Percentiles rank a stretch among this genome's conserved stretches.
These are phyloP conservation scores for Leucophenga maculata DNA, from an alignment of 2,888 invertebrate genomes.

Conservation along the genomic window DNA sequence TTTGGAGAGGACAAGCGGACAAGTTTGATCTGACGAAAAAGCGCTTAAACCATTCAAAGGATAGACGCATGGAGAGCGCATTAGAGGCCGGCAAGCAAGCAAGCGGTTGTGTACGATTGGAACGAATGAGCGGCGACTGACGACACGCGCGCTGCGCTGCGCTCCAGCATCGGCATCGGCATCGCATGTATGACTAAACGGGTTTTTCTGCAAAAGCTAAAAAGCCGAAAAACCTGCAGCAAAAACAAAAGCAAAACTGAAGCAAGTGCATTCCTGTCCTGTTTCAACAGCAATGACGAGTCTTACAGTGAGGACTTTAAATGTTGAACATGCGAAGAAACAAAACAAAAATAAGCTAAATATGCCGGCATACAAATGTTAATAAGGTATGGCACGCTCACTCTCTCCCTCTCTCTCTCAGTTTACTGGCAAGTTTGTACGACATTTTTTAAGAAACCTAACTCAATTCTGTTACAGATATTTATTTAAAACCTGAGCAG, in stretches of 20 bases:
- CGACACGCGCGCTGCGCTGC: neutral
- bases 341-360: no score
- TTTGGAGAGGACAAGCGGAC: no score
- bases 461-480: no score
- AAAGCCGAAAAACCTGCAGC: slow-evolving; percentile 31
- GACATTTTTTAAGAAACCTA: no score
- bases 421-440: no score
- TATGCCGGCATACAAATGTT: no score
- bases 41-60: neutral
- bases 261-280: slow-evolving; percentile 28
- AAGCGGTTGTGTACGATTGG: neutral
- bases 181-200: slow-evolving; percentile 23
- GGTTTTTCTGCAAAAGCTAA: slow-evolving; percentile 11
- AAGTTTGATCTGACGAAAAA: neutral
- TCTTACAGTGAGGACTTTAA: no score
- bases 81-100: neutral
- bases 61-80: neutral
- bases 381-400: no score
- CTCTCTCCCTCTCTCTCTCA: no score
- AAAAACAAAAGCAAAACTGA: slow-evolving; percentile 36
- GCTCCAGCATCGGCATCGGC: neutral
- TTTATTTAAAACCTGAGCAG: no score
- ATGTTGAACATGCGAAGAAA: no score
- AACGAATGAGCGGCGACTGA: neutral
- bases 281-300: slow-evolving; percentile 3